Evolutionary conservation across 2,797 vertebrate species (phyloP).

Genomic region (Petrocephalus sullivani): DNA sequence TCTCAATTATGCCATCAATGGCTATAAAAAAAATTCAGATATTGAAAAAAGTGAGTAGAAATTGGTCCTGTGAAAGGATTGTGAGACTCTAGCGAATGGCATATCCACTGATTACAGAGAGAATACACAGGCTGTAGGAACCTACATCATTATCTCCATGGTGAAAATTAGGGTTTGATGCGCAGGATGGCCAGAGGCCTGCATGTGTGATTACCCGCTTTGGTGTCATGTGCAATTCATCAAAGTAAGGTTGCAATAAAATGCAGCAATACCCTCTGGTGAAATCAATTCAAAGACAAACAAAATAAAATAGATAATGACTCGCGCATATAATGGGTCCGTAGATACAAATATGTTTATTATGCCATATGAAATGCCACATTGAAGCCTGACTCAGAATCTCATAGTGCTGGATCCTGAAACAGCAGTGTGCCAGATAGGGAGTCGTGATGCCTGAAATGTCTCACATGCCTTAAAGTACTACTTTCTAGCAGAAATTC

Average conservation of each 20-base stretch:
- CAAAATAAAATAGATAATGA: conserved; percentile 5
- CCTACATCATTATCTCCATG: conserved; percentile 16
- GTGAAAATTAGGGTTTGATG: conserved; percentile 35
- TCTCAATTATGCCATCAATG: not conserved
- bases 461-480: not conserved
- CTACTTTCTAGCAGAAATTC: not conserved
- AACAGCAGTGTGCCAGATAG: not conserved
- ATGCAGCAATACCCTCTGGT: conserved; percentile 1
- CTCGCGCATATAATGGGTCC: not conserved
- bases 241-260: conserved; percentile 28
- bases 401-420: not conserved
- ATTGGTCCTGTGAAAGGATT: not conserved
- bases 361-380: not conserved
- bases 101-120: conserved; percentile 14
- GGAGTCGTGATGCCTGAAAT: not conserved
- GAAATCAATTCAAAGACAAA: conserved; percentile 3
- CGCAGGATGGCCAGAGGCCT: conserved; percentile 31
- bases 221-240: conserved; percentile 24
- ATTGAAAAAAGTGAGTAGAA: not conserved
- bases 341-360: conserved; percentile 12
- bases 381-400: conserved; percentile 10
- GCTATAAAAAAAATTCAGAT: not conserved
- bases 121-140: conserved; percentile 40
- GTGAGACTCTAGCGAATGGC: not conserved
- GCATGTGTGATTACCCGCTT: conserved; percentile 26